Evolutionary conservation across 2,113 vertebrate species (phyloP), one percentile per base, ranked within the genome.

Genomic region (Clarias magur): DNA sequence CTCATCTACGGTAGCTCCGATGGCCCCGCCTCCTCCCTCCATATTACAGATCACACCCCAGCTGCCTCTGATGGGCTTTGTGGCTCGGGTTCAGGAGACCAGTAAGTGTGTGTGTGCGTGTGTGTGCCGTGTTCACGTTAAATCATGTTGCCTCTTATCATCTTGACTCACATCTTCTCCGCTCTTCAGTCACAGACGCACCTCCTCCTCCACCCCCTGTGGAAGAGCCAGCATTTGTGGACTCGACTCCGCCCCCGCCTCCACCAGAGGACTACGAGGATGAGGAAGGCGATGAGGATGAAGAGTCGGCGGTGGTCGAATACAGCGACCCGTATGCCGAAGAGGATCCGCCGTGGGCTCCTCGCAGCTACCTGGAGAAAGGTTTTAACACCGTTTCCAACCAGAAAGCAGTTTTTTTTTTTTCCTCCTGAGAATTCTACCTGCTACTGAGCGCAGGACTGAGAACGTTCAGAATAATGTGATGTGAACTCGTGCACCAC

Each of bases 11-110:
- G 92, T 95, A 95, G 97, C 96, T 94, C 96, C 97, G 84, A 96
- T 96, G 92, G 98, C 97, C 92, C 98, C 97, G 94, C 98, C 97
- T 93, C 98, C 98, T 95, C 98, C 98, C 89, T 97, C 98, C 94
- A 97, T 99, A 91, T 96, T 97, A 95, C 98, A 99, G 96, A 97
- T 99, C 96, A 99, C 98, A 93, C 98, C 98, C 89, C 98, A 99
- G 97, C 97, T 99, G 93, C 98, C 98, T 27, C 96, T 99, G 95
- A 99, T 99, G 98, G 98, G 98, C 96, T 99, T 99, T 96, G 98
- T 98, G 96, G 98, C 98, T 95, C 97, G 98, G 93, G 98, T 99
- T 94, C 98, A 99, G 96, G 98, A 99, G 96, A 99, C 97, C 92
- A 99, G 98, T 99, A 99, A 99, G 98, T 86, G 63, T 53, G 21